A percentile compares a stretch with the other conserved stretches of the same genome.
Conservation (phyloP, 1,140 invertebrate genomes). For the Geopemphigus sp. region DNA sequence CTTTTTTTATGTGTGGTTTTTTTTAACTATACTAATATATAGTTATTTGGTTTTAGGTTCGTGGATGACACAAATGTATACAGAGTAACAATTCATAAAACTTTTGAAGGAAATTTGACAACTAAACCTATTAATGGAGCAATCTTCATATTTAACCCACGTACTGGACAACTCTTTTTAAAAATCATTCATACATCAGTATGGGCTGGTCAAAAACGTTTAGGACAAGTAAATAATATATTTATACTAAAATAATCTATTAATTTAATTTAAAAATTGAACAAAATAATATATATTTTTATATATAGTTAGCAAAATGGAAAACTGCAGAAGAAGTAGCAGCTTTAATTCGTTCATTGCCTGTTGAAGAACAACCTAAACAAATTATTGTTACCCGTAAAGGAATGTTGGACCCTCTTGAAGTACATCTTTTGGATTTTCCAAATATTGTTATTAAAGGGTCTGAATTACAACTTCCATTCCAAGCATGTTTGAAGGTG, state of each 20-base stretch:
- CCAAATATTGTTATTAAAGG: constrained; percentile 99
- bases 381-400: constrained; percentile 99
- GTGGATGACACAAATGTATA: constrained; percentile 99
- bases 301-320: constrained; percentile 79
- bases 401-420: constrained; percentile 98
- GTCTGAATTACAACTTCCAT: constrained; percentile 96
- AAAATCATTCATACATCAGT: constrained; percentile 99
- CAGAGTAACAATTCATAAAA: constrained; percentile 99
- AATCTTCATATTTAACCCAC: constrained; percentile 99
- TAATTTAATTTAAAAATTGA: too few species aligned
- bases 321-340: constrained; percentile 99
- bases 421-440: constrained; percentile 92
- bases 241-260: neutral
- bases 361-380: constrained; percentile 99
- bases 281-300: too few species aligned
- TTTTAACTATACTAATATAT: constrained; percentile 4
- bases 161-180: constrained; percentile 98
- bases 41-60: constrained; percentile 62
- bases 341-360: constrained; percentile 95
- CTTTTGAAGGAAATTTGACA: constrained; percentile 98
- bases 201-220: constrained; percentile 96
- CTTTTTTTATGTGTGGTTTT: constrained; percentile 15
- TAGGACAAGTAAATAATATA: constrained; percentile 67
- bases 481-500: constrained; percentile 98
- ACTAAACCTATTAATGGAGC: constrained; percentile 99